phyloP scores from a whole-genome alignment of 2,888 invertebrate genomes.

The Drosophila tripunctata region DNA sequence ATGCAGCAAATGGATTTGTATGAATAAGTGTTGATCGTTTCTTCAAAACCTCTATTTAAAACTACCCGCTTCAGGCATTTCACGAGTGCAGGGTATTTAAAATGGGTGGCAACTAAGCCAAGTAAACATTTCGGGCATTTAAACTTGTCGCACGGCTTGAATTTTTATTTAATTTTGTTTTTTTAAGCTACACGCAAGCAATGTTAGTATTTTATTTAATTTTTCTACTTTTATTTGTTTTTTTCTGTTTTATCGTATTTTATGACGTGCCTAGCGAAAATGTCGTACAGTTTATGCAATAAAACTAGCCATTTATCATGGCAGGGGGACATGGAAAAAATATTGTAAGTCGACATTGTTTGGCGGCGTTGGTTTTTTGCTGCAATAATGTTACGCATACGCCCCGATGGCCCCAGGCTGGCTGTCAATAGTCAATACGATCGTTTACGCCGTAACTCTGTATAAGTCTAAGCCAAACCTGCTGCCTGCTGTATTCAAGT shows the following conservation, averaged over 20 bases:
- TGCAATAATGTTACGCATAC: slow-evolving; percentile 71
- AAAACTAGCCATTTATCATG: slow-evolving; percentile 78
- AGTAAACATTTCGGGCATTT: slow-evolving; percentile 61
- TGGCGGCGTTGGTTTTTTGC: slow-evolving; percentile 23
- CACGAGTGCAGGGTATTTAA: slow-evolving; percentile 4
- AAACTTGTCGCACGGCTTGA: slow-evolving; percentile 68
- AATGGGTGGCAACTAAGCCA: slow-evolving; percentile 58
- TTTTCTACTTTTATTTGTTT: slow-evolving; percentile 17
- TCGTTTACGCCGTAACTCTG: slow-evolving; percentile 13
- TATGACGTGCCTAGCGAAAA: slow-evolving; percentile 63
- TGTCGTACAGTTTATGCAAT: slow-evolving; percentile 78
- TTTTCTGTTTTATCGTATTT: slow-evolving; percentile 24
- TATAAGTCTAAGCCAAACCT: slow-evolving; percentile 6
- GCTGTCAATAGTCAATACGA: slow-evolving; percentile 44
- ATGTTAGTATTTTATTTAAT: slow-evolving; percentile 21
- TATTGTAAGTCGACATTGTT: slow-evolving; percentile 66
- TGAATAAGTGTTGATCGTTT: no score
- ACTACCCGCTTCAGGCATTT: not conserved
- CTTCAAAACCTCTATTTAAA: no score
- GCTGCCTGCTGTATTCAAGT: slow-evolving; percentile 33
- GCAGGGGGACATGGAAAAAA: slow-evolving; percentile 48
- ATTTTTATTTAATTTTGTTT: slow-evolving; percentile 29
- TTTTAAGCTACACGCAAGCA: slow-evolving; percentile 27
- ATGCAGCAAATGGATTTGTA: not conserved
- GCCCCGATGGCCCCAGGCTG: slow-evolving; percentile 71